phyloP scores from a whole-genome alignment of 2,888 invertebrate species.

The Aethes cnicana region DNA sequence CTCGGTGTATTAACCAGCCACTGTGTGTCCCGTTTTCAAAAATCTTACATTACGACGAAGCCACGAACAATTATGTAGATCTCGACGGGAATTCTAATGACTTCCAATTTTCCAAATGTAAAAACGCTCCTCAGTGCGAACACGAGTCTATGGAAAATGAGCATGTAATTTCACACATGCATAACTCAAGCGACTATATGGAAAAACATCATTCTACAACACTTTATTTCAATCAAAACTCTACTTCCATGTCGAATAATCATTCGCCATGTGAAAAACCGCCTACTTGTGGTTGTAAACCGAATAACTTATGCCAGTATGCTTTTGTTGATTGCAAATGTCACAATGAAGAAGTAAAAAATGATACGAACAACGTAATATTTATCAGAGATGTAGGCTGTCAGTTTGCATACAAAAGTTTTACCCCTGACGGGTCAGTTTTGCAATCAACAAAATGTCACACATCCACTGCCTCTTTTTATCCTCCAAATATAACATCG shows the following conservation, averaged over 20 bases:
- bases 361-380: constrained; percentile 50
- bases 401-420: constrained; percentile 58
- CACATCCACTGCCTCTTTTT: constrained; percentile 53
- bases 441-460: constrained; percentile 41
- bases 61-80: constrained; percentile 41
- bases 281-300: constrained; percentile 40
- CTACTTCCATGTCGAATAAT: constrained; percentile 37
- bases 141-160: constrained; percentile 44
- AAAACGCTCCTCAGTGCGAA: constrained; percentile 49
- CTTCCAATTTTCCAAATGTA: constrained; percentile 45
- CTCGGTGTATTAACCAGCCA: constrained; percentile 70
- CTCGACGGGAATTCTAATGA: constrained; percentile 44
- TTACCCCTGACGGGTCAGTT: constrained; percentile 43
- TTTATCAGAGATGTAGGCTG: constrained; percentile 74
- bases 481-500: constrained; percentile 46
- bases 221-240: constrained; percentile 46
- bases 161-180: constrained; percentile 42
- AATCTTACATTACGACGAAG: constrained; percentile 54
- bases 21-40: constrained; percentile 64
- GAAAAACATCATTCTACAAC: constrained; percentile 42
- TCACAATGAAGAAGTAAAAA: constrained; percentile 31
- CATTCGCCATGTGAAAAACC: constrained; percentile 43
- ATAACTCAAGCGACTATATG: constrained; percentile 48
- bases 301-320: constrained; percentile 68
- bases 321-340: constrained; percentile 44